Evolutionary conservation across 2,888 invertebrate genomes (phyloP).

Genomic region (Agonopterix arenella): DNA sequence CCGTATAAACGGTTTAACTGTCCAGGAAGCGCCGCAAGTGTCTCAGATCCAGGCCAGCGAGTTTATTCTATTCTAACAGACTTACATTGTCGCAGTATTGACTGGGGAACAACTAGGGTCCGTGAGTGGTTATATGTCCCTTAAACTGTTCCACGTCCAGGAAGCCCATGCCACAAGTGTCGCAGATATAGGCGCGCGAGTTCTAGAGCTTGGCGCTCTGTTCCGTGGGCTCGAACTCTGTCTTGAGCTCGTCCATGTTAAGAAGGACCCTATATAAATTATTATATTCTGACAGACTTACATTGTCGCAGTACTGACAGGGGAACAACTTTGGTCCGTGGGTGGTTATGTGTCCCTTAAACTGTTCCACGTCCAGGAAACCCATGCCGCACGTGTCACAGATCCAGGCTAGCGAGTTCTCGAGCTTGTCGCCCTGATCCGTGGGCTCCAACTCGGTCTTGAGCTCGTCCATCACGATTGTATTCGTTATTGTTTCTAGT

Average conservation of each 20-base stretch:
- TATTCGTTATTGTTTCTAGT: constrained; percentile 17
- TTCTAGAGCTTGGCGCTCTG: constrained; percentile 16
- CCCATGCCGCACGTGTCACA: constrained; percentile 60
- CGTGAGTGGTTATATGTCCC: constrained; percentile 45
- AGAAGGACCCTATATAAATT: too few relatives aligned
- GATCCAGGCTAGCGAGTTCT: constrained; percentile 33
- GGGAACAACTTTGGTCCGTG: constrained; percentile 47
- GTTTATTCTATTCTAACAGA: constrained; percentile 12
- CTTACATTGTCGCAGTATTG: constrained; percentile 53
- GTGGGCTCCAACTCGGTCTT: constrained; percentile 20
- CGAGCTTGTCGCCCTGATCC: constrained; percentile 16
- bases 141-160: constrained; percentile 39
- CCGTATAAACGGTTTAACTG: too few relatives aligned
- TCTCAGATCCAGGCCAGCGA: too few relatives aligned
- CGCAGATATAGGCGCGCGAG: constrained; percentile 46
- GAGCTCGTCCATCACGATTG: constrained; percentile 7
- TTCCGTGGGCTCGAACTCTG: constrained; percentile 18
- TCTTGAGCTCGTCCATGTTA: constrained; percentile 8
- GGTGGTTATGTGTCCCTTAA: constrained; percentile 42
- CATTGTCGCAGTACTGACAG: constrained; percentile 54
- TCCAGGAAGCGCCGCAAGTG: constrained; percentile 48
- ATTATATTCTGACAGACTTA: constrained; percentile 19
- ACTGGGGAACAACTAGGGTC: constrained; percentile 44
- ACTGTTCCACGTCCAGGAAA: constrained; percentile 36
- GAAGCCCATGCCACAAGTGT: constrained; percentile 53